phyloP scores from a whole-genome alignment of 2,888 invertebrate genomes.

The Plagiodera versicolora region DNA sequence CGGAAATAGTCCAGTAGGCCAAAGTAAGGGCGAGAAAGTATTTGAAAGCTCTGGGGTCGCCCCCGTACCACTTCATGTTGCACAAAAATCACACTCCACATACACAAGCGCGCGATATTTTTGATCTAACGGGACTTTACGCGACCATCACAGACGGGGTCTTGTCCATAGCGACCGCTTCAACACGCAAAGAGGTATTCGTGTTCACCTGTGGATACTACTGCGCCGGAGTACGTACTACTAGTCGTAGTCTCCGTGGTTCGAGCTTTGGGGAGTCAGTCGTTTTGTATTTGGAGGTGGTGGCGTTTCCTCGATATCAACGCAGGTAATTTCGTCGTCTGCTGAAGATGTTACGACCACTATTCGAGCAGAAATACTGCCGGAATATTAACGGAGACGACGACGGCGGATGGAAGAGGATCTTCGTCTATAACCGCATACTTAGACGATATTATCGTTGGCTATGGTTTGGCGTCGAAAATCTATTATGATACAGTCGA shows the following conservation, averaged over 20 bases:
- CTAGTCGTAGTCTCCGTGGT: neutral
- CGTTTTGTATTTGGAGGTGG: neutral
- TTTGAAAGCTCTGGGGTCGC: slow-evolving; percentile 40
- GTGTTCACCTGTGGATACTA: neutral
- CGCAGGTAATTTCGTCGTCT: neutral
- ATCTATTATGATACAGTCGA: too few species aligned
- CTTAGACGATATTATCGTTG: neutral
- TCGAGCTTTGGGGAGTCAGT: neutral
- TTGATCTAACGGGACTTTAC: neutral
- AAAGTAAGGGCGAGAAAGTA: slow-evolving; percentile 38
- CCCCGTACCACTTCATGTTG: slow-evolving; percentile 46
- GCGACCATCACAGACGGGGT: neutral
- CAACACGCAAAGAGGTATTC: neutral
- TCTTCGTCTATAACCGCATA: neutral
- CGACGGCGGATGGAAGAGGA: neutral
- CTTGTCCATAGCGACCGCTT: neutral
- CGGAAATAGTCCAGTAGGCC: slow-evolving; percentile 42
- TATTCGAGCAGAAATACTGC: neutral
- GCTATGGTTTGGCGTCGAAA: too few species aligned
- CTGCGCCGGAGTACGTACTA: neutral
- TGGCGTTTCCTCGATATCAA: neutral
- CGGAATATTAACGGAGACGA: neutral
- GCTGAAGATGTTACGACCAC: neutral
- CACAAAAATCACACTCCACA: slow-evolving; percentile 36
- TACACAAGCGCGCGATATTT: slow-evolving; percentile 13